These are phyloP conservation scores for Lacanobia wlatinum DNA, from an alignment of 2,888 invertebrate species.

Conservation along the genomic window DNA sequence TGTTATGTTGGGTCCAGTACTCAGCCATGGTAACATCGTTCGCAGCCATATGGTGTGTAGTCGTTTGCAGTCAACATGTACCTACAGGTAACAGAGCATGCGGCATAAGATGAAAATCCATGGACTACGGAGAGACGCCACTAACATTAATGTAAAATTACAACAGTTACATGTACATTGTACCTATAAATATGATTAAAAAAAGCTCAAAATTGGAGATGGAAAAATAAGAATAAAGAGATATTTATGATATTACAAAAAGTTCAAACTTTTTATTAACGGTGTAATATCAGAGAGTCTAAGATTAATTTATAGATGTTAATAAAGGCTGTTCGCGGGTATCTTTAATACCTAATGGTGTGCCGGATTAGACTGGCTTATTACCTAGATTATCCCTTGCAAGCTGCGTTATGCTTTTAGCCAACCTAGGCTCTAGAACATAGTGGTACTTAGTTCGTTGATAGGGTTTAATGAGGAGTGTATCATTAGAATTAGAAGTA, in stretches of 20 bases:
- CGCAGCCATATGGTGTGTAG: no score
- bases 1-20: no score
- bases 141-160: no score
- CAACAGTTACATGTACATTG: no score
- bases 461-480: background rate
- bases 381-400: conserved; percentile 66
- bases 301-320: conserved; percentile 42
- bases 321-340: conserved; percentile 54
- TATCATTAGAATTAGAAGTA: background rate
- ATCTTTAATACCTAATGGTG: conserved; percentile 67
- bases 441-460: background rate
- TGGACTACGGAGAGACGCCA: background rate
- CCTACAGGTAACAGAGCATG: no score
- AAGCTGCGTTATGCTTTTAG: conserved; percentile 22
- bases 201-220: no score
- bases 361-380: conserved; percentile 68
- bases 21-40: no score
- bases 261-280: conserved; percentile 4
- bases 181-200: no score
- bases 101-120: no score
- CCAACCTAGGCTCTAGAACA: conserved; percentile 9
- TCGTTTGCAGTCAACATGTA: no score
- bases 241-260: conserved; percentile 3
- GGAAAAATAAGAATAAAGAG: no score
- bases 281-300: conserved; percentile 21